Base-by-base conservation (phyloP, 2,888 invertebrate species). In the Andrena dorsata region DNA sequence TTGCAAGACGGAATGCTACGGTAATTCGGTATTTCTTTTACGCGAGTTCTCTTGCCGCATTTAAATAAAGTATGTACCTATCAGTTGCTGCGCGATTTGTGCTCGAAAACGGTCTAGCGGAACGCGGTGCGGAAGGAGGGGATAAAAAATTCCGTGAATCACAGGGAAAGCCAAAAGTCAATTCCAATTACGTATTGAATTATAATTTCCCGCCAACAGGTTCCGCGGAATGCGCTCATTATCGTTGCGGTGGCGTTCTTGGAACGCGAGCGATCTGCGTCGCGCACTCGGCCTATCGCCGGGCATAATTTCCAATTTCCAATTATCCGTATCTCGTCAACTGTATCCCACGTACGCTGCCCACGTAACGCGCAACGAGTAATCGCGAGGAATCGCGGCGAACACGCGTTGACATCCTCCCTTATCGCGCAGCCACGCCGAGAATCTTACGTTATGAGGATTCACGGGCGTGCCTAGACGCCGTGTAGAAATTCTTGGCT, bases 261-360 rank as follows among this genome's bases (percentile, higher is more conserved):
- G 80, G 78, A 56, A 56, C 81, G 76, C 56, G 82, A 71, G 70
- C 81, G 69, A 76, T 65, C 41, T 1, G 41, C 16, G 41, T 41
- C 2, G 41, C 79, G 82, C 82, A 74, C 77, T 73, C 83, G 53
- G 82, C 85, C 23, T 89, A 88, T 89, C 87, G 84, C 77, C 56
- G 82, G 56, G 64, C 76, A 76, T 86, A 88, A 88, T 76, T 88
- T 88, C 82, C 73, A 81, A 80, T 81, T 77, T 53, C 83, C 77
- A 83, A 84, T 83, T 80, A 84, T 84, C 83, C 58, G 26, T 69
- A 69, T 78, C 84, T 77, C 77, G 80, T 80, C 77, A 81, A 75
- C 30, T 26, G 35, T 72, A 68, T 64, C 41, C 53, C 53, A 30
- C 30, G 65, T 66, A 26, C 63, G 51, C 60, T 2, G 53, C n/a